Conservation (phyloP, 2,113 vertebrate species). For the Lepus europaeus region DNA sequence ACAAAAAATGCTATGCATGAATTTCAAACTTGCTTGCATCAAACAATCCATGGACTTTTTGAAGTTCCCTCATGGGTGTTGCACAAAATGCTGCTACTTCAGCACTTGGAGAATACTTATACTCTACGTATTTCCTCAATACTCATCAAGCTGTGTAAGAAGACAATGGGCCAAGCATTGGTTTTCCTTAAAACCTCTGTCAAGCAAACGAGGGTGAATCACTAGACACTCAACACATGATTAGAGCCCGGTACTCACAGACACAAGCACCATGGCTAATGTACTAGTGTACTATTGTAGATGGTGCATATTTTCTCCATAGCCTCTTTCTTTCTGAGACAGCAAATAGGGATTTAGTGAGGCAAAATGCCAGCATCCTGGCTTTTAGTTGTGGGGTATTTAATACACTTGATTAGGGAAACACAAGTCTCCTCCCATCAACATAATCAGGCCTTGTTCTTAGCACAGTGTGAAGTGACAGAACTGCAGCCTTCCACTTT, state of each 20-base stretch:
- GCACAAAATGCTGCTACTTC: not conserved
- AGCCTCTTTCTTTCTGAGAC: not conserved
- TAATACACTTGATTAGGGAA: not conserved
- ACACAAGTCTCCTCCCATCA: fast-evolving
- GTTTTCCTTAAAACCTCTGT: not conserved
- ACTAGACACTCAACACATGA: not conserved
- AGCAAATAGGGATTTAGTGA: not conserved
- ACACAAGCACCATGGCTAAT: not conserved
- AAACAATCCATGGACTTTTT: too few species aligned
- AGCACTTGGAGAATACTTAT: fast-evolving
- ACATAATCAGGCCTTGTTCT: not conserved
- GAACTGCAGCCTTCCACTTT: not conserved
- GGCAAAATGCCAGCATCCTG: not conserved
- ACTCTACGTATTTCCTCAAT: not conserved
- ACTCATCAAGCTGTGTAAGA: not conserved
- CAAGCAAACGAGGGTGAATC: not conserved
- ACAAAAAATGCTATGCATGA: too few species aligned
- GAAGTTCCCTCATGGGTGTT: too few species aligned
- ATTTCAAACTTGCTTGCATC: too few species aligned
- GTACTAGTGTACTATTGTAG: too few species aligned
- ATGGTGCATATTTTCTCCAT: fast-evolving
- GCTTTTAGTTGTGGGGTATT: not conserved
- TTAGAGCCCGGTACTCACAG: not conserved
- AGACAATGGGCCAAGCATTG: not conserved
- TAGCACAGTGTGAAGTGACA: fast-evolving